Conservation (phyloP, 2,888 invertebrate genomes). For the Neria commutata region DNA sequence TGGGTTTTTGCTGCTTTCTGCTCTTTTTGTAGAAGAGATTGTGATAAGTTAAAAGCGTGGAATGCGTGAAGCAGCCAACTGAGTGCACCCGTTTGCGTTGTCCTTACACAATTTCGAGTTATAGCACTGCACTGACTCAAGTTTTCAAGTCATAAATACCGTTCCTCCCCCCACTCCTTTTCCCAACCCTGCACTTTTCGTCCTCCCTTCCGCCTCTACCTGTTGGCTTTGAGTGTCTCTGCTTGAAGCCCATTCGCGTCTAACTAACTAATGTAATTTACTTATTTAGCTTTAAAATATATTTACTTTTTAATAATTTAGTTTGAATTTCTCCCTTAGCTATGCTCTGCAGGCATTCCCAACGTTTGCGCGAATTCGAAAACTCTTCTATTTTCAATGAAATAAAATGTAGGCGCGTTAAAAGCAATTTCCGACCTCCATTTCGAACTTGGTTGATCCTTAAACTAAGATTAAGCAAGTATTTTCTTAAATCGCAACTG, state of each 20-base stretch:
- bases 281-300: conserved; percentile 47
- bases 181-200: background rate
- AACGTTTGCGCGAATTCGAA: background rate
- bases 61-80: background rate
- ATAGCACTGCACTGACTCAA: background rate
- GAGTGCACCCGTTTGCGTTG: background rate
- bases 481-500: too few relatives aligned
- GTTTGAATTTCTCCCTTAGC: too few relatives aligned
- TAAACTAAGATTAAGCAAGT: background rate
- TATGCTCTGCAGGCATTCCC: background rate
- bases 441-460: background rate
- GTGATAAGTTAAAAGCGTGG: background rate
- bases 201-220: conserved; percentile 17
- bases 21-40: background rate
- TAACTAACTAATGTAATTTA: conserved; percentile 32
- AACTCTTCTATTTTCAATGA: background rate
- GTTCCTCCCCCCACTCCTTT: background rate
- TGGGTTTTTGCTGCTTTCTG: too few relatives aligned
- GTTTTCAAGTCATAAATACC: background rate
- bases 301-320: conserved; percentile 29
- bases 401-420: background rate
- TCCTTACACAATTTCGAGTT: background rate
- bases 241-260: conserved; percentile 9
- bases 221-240: conserved; percentile 24
- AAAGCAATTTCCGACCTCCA: too few relatives aligned